Base-by-base conservation (phyloP, 2,797 vertebrate species). In the Typhlichthys subterraneus region DNA sequence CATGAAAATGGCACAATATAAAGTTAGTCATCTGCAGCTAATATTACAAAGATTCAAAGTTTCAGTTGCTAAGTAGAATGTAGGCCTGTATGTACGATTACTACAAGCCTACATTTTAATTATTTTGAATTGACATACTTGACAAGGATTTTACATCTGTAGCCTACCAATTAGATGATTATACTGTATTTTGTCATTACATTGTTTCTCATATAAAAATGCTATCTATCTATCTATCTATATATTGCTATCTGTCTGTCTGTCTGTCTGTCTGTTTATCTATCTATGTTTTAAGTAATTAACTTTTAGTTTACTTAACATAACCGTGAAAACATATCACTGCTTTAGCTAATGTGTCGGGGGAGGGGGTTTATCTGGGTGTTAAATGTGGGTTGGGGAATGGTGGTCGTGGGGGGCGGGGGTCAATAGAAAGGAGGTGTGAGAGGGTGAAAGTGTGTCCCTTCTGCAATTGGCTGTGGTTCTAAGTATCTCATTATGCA, bases 401-500 rank as follows among this genome's bases (percentile, higher is more conserved):
- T 77, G 23, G 23, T 29, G 23, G 23, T 29, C 23, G 76, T 75
- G 76, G 81, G 79, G 75, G 79, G 82, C 72, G 73, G 77, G 88
- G 78, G 71, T 75, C 75, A 54, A 45, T 8, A 80, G 67, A 60
- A 76, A 76, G 84, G 85, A 73, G 79, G 76, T 72, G 81, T 72
- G 49, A 59, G 48, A 75, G 84, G 85, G 85, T 81, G 81, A 88
- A 90, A 90, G 86, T 91, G 88, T 88, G 85, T 84, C 90, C 85
- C 87, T 82, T 91, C 89, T 90, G 87, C 89, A 89, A 94, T 93
- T 93, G 93, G 93, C 86, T 90, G 87, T 71, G 64, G 73, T 84
- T 88, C 85, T 88, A 89, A 89, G 87, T 90, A 87, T 91, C 88
- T 92, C 90, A 93, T 93, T 93, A 93, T 93, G 91, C 91, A 7